Evolutionary conservation across 64 coral and sea anemone genomes (phyloP).

Genomic region (Platygyra sinensis): DNA sequence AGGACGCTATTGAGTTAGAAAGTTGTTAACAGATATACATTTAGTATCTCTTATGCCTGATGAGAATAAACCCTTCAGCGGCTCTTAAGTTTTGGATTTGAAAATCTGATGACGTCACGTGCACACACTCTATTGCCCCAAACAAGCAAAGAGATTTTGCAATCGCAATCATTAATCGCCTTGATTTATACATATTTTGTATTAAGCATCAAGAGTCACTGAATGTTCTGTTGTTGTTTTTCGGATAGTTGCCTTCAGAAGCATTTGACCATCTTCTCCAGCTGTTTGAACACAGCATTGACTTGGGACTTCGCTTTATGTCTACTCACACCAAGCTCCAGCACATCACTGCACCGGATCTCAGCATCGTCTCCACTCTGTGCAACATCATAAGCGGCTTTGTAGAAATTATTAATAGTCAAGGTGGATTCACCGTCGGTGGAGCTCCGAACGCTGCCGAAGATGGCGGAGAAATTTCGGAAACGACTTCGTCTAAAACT

Average conservation of each 20-base stretch:
- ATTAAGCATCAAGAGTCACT: background rate
- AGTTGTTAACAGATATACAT: no score
- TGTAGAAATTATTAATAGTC: conserved; percentile 61
- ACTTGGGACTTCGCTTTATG: conserved; percentile 66
- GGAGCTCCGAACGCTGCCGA: conserved; percentile 5
- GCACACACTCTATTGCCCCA: no score
- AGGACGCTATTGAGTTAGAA: no score
- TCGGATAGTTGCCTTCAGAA: conserved; percentile 50
- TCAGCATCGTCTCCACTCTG: conserved; percentile 72
- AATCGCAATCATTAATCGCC: no score
- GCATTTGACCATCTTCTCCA: conserved; percentile 54
- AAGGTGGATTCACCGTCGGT: conserved; percentile 45
- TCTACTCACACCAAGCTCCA: conserved; percentile 50
- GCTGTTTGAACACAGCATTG: conserved; percentile 75
- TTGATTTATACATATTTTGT: no score
- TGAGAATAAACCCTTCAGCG: no score
- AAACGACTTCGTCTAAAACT: conserved; percentile 51
- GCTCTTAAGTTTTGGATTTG: no score
- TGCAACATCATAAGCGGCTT: conserved; percentile 82
- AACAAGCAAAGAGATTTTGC: no score
- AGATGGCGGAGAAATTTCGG: background rate
- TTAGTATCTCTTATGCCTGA: no score
- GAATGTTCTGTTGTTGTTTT: background rate
- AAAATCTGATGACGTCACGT: no score
- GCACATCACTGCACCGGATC: conserved; percentile 54